These are phyloP conservation scores for Ditula angustiorana DNA, from an alignment of 2,888 invertebrate genomes.

Conservation along the genomic window DNA sequence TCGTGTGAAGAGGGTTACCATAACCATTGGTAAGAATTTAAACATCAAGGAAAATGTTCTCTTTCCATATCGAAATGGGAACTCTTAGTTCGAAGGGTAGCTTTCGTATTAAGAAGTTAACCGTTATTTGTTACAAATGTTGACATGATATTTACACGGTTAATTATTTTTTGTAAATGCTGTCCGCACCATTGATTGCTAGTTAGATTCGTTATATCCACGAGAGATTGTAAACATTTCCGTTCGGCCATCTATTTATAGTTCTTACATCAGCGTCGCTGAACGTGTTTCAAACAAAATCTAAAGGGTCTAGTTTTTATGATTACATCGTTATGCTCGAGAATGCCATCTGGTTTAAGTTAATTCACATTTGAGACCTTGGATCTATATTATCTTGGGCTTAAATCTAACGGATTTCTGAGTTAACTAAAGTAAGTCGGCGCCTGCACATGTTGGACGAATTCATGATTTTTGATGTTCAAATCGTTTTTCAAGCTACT, in stretches of 20 bases:
- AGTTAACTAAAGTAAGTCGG: background rate
- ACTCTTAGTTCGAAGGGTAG: background rate
- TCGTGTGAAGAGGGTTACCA: conserved; percentile 12
- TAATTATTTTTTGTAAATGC: background rate
- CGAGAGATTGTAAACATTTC: conserved; percentile 73
- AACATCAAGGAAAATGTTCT: background rate
- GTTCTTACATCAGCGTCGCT: conserved; percentile 72
- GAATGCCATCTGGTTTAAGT: conserved; percentile 33
- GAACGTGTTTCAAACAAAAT: conserved; percentile 50
- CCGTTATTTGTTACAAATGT: background rate
- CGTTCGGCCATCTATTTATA: conserved; percentile 72
- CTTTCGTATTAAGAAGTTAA: background rate
- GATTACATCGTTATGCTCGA: conserved; percentile 27
- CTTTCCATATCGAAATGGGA: background rate
- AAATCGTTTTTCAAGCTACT: background rate
- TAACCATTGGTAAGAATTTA: background rate
- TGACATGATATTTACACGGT: background rate
- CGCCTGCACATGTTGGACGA: background rate
- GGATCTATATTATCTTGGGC: background rate
- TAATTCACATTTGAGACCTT: background rate
- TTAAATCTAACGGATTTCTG: conserved; percentile 2
- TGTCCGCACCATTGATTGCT: conserved; percentile 23
- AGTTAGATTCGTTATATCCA: conserved; percentile 59
- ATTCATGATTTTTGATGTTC: background rate
- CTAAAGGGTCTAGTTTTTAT: conserved; percentile 51